Conservation (phyloP, 1,140 invertebrate genomes). For the Drosophila lacertosa region DNA sequence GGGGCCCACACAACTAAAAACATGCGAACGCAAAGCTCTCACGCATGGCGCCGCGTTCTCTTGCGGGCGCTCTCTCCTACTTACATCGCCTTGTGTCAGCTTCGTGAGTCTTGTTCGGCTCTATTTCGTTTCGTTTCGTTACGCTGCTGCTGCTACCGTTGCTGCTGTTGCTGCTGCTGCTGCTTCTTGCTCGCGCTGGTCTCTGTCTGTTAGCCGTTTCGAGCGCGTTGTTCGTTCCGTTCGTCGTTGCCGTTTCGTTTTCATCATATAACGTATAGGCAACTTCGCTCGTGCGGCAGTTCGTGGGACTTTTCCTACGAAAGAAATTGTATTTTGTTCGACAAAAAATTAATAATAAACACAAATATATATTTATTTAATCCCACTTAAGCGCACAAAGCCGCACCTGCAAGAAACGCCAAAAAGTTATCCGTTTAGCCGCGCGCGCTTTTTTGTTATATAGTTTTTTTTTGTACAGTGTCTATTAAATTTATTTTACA, state of each 20-base stretch:
- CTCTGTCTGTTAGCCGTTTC: conserved; percentile 29
- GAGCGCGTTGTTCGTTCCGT: conserved; percentile 35
- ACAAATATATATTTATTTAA: conserved; percentile 12
- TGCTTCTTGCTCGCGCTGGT: conserved; percentile 35
- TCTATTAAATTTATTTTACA: conserved; percentile 9
- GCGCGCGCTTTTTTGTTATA: conserved; percentile 8
- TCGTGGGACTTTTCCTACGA: conserved; percentile 54
- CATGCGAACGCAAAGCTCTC: conserved; percentile 38
- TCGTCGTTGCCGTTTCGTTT: conserved; percentile 51
- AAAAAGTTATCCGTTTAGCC: not conserved
- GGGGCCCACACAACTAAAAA: conserved; percentile 28
- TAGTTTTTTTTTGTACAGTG: no score
- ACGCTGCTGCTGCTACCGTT: conserved; percentile 24
- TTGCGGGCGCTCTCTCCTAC: not conserved
- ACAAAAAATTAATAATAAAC: conserved; percentile 39
- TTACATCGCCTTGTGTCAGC: conserved; percentile 23
- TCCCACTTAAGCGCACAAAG: not conserved
- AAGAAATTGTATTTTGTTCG: conserved; percentile 38
- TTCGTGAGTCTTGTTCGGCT: conserved; percentile 32
- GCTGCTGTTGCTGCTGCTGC: conserved; percentile 11
- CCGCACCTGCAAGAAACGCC: not conserved
- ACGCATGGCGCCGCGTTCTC: conserved; percentile 31
- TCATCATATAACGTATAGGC: conserved; percentile 60
- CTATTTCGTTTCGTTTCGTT: conserved; percentile 41
- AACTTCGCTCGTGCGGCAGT: conserved; percentile 61